These are phyloP conservation scores for Tanypteryx hageni DNA, from an alignment of 2,888 invertebrate species.

Conservation along the genomic window DNA sequence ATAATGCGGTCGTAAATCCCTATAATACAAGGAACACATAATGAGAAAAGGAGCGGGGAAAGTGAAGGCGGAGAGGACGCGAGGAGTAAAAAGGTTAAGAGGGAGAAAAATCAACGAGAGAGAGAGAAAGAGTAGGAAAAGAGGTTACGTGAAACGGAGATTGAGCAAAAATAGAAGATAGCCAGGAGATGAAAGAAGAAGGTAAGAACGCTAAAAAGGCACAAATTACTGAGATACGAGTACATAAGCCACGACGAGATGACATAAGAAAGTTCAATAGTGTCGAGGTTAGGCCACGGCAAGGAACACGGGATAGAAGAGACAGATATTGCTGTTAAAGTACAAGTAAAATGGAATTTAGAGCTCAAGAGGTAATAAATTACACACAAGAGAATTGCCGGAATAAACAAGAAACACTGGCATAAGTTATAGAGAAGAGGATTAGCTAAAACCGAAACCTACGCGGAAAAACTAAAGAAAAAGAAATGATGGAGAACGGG, in stretches of 20 bases:
- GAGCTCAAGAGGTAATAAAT: too few species aligned
- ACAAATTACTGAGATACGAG: constrained; percentile 2
- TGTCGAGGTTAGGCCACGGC: not conserved
- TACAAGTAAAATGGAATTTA: too few species aligned
- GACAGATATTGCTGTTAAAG: too few species aligned
- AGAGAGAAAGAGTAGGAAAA: not conserved
- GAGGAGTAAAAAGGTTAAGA: not conserved
- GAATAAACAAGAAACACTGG: too few species aligned
- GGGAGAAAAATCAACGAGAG: not conserved
- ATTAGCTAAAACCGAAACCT: too few species aligned
- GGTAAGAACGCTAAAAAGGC: not conserved
- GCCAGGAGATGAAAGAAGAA: not conserved
- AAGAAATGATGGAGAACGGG: too few species aligned
- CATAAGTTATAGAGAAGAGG: too few species aligned
- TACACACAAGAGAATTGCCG: too few species aligned
- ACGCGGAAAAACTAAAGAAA: too few species aligned
- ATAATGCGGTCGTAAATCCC: constrained; percentile 51
- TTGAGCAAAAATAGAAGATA: not conserved
- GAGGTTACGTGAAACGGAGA: not conserved
- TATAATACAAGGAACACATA: constrained; percentile 44
- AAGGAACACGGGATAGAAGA: not conserved
- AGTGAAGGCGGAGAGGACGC: not conserved
- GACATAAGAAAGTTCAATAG: not conserved
- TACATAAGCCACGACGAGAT: not conserved
- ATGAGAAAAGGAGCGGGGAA: constrained; percentile 16